Evolutionary conservation across 2,888 invertebrate species (phyloP), one percentile per base, ranked within the genome.

Genomic region (Hymenopus coronatus): DNA sequence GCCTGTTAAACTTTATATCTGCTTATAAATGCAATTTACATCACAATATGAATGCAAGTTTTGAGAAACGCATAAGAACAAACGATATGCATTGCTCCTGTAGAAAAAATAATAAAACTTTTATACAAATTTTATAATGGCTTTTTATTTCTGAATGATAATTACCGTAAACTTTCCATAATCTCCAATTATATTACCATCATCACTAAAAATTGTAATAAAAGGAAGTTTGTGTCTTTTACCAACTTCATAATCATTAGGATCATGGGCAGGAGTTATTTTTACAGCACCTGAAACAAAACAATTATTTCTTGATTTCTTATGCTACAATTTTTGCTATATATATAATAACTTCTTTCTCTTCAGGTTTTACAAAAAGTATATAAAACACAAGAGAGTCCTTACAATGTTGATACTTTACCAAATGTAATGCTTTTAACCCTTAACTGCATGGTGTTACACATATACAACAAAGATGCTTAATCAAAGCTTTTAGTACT

Each of bases 251-350:
- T 99, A 99, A 94, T 99, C 99, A 92, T 98, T 98, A 81, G 96
- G 97, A 93, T 99, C 99, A 93, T 99, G 99, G 3, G 98, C 99
- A 0, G 99, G 99, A 1, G 99, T 99, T 90, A 99, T 98, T 94
- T 99, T 99, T 0, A 99, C 99, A 90, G 99, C 99, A 91, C 99
- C 98, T 97, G 83, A 82, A 84, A 54, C 15, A 82, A 86, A 86
- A 12, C n/a, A n/a, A 20, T 70, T 54, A 14, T 20, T 14, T 54
- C 20, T 54, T 20, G 20, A 54, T 15, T 54, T 54, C 20, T 54
- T 20, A 1, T 15, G n/a, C 3, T 20, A n/a, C 14, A 20, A 28
- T 20, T n/a, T 83, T 27, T 83, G 14, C 33, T 33, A 33, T 33
- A 6, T 33, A 33, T 8, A 33, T 33, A 33, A 8, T 33, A 33